Conservation (phyloP, 2,113 vertebrate species). For the Etia nguti region DNA sequence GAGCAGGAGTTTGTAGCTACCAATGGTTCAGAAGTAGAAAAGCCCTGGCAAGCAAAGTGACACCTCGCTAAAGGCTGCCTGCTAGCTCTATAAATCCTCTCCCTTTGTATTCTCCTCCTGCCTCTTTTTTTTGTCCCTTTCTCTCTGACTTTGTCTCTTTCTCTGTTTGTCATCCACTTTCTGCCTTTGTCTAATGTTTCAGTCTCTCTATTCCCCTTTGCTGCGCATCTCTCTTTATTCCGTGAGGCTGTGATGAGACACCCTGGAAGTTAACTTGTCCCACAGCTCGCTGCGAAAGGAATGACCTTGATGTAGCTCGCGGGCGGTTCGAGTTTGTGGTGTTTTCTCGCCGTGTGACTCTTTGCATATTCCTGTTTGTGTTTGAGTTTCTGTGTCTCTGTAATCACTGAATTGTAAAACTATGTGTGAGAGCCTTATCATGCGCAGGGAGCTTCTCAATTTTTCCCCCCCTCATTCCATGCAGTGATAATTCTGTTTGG, state of each 20-base stretch:
- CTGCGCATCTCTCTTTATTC: slow-evolving; percentile 10
- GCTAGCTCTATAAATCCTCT: slow-evolving; percentile 25
- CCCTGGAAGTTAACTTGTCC: slow-evolving; percentile 44
- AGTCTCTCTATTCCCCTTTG: not conserved
- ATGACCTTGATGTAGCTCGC: slow-evolving; percentile 55
- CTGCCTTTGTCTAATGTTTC: slow-evolving; percentile 8
- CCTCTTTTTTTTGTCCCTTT: slow-evolving; percentile 10
- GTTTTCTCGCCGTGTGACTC: not conserved
- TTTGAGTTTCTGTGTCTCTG: slow-evolving; percentile 25
- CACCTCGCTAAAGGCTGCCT: slow-evolving; percentile 50
- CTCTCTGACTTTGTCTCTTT: slow-evolving; percentile 21
- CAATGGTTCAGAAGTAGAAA: slow-evolving; percentile 51
- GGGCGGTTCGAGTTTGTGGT: not conserved
- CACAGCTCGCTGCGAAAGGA: slow-evolving; percentile 13
- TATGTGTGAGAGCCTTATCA: slow-evolving; percentile 44
- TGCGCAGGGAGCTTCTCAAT: slow-evolving; percentile 17
- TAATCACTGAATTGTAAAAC: slow-evolving; percentile 68
- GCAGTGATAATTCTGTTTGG: slow-evolving; percentile 72
- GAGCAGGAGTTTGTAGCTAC: slow-evolving; percentile 53
- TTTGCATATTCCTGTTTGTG: slow-evolving; percentile 43
- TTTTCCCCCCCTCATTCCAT: slow-evolving; percentile 20
- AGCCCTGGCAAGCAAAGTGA: slow-evolving; percentile 44
- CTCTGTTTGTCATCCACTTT: slow-evolving; percentile 17
- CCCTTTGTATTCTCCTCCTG: slow-evolving; percentile 6
- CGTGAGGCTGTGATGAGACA: slow-evolving; percentile 6